Conservation (phyloP, 2,888 invertebrate genomes). For the Lasioglossum vierecki region DNA sequence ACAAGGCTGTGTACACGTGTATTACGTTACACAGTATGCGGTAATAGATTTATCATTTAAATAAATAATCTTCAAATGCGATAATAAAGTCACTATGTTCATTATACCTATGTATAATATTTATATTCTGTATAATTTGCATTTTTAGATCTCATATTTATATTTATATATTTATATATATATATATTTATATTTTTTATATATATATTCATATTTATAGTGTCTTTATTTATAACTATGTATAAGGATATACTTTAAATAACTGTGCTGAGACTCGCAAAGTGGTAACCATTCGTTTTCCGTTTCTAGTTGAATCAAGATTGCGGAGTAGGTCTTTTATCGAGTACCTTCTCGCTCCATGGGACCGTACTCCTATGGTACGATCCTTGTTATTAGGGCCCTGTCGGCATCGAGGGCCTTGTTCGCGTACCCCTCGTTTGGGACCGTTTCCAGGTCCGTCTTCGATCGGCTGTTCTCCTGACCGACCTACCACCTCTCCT, state of each 20-base stretch:
- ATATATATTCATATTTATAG: conserved; percentile 71
- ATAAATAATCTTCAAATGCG: conserved; percentile 83
- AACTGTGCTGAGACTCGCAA: conserved; percentile 77
- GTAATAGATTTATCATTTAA: conserved; percentile 75
- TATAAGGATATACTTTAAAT: conserved; percentile 77
- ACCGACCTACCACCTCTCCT: conserved; percentile 60
- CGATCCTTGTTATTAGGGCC: conserved; percentile 8
- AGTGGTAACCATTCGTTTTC: conserved; percentile 79
- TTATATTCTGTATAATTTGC: conserved; percentile 73
- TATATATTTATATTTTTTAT: conserved; percentile 69
- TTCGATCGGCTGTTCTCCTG: conserved; percentile 34
- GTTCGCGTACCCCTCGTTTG: conserved; percentile 6
- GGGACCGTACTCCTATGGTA: conserved; percentile 21
- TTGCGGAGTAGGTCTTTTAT: conserved; percentile 32
- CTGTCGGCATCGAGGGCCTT: not conserved
- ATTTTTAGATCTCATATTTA: conserved; percentile 64
- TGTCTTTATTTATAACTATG: conserved; percentile 76
- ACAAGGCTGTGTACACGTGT: not conserved
- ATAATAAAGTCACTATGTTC: conserved; percentile 81
- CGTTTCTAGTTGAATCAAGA: conserved; percentile 53
- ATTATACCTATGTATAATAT: conserved; percentile 74
- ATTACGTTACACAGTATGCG: conserved; percentile 55
- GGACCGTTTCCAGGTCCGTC: conserved; percentile 66
- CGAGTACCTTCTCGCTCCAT: conserved; percentile 14
- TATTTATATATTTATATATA: conserved; percentile 69